Evolutionary conservation across 2,888 invertebrate species (phyloP).

Genomic region (Ctena decussata): DNA sequence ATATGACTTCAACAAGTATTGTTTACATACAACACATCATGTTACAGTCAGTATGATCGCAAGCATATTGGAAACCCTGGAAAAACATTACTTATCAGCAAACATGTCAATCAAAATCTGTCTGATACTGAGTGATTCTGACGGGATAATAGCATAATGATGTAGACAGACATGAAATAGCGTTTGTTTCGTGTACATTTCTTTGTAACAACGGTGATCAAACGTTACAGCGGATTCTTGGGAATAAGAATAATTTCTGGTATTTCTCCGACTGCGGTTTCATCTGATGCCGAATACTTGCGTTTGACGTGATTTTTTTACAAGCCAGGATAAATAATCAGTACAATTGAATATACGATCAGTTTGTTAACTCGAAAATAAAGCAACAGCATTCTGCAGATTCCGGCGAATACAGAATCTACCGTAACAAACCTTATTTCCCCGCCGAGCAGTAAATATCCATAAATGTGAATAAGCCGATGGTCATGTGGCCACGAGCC

Average conservation of each 20-base stretch:
- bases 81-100: conserved; percentile 48
- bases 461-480: too few relatives aligned
- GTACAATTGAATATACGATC: conserved; percentile 4
- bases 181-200: conserved; percentile 48
- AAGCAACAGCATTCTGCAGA: too few relatives aligned
- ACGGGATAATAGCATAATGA: conserved; percentile 54
- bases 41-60: not conserved
- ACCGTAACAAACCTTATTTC: too few relatives aligned
- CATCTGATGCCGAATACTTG: not conserved
- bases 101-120: conserved; percentile 61
- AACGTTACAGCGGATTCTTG: conserved; percentile 11
- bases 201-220: conserved; percentile 13
- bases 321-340: not conserved
- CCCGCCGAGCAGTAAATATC: too few relatives aligned
- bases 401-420: too few relatives aligned
- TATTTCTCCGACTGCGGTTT: not conserved
- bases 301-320: not conserved
- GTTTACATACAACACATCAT: conserved; percentile 20
- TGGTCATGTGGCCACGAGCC: too few relatives aligned
- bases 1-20: not conserved
- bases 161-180: conserved; percentile 56
- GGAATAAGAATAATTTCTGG: conserved; percentile 14
- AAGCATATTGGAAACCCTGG: conserved; percentile 15
- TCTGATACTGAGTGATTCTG: conserved; percentile 43
- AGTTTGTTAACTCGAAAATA: not conserved